Evolutionary conservation across 2,113 vertebrate genomes (phyloP), one percentile per base, ranked within the genome.

Genomic region (Carassius gibelio): DNA sequence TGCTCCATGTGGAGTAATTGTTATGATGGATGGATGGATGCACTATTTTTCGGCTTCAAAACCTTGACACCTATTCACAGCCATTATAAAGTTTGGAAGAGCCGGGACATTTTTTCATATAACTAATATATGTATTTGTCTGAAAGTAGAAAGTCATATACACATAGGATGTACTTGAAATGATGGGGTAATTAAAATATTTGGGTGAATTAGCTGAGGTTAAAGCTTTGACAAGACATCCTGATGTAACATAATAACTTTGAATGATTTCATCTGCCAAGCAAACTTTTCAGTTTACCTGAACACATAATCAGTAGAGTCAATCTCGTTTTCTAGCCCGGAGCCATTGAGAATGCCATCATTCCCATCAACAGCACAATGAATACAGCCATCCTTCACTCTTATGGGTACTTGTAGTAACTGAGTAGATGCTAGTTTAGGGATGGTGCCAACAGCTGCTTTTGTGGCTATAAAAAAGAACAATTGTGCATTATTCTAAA

Each of bases 291-390:
- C 11, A 13, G 4, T 68, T 71, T 90, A 97, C 97, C 95, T 87
- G 85, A 98, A 98, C 66, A 98, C 90, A 0, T 96, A 96, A 86
- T 97, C 94, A 0, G 98, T 96, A 21, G 93, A 86, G 84, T 98
- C 96, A 1, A 97, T 97, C 89, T 97, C 96, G 36, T 83, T 86
- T 85, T 97, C 97, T 92, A 93, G 81, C 14, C 84, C 90, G 1
- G 97, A 98, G 82, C 94, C 93, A n/a, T 96, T 95, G 85, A 98
- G 30, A 77, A 98, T 96, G 48, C 96, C 97, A 0, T 90, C 95
- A 0, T 93, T 96, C 15, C 92, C 97, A 86, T 98, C 96, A 0
- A 98, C 96, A 0, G 97, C 97, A 42, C 97, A 98, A 83, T 88
- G 93, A 88, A 96, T n/a, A n/a, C 97, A 98, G 26, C 88, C 89